Conservation (phyloP, 1,140 invertebrate genomes). For the Zaprionus inermis region DNA sequence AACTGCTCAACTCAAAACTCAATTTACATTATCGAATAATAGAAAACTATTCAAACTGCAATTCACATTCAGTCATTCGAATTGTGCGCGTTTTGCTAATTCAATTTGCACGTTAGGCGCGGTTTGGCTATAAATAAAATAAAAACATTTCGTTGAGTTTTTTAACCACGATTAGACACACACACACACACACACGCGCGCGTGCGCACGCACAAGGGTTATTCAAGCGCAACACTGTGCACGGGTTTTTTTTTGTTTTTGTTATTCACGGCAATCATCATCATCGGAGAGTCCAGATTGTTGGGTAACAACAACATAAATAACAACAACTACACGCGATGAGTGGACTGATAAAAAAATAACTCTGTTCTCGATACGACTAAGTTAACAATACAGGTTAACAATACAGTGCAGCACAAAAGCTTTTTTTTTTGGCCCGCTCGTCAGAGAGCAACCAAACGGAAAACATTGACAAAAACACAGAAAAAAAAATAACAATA, state of each 20-base stretch:
- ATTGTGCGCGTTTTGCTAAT: constrained; percentile 17
- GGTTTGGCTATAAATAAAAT: constrained; percentile 9
- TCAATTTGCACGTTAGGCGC: constrained; percentile 27
- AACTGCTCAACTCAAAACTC: not conserved
- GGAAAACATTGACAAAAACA: constrained; percentile 36
- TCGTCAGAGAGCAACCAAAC: constrained; percentile 34
- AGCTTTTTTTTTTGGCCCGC: constrained; percentile 58
- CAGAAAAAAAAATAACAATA: constrained; percentile 20
- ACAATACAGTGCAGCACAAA: constrained; percentile 44
- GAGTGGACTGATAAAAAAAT: constrained; percentile 42
- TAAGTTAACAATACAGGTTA: too few species aligned
- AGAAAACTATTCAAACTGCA: constrained; percentile 10
- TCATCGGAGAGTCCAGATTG: not conserved
- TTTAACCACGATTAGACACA: constrained; percentile 43
- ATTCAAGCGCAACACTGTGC: constrained; percentile 61
- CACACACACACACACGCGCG: not conserved
- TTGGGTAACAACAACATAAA: constrained; percentile 30
- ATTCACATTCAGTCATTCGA: constrained; percentile 1
- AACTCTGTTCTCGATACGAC: constrained; percentile 53
- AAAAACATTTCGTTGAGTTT: not conserved
- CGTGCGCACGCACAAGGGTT: constrained; percentile 24
- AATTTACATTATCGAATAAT: not conserved
- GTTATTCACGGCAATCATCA: constrained; percentile 23
- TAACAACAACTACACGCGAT: constrained; percentile 31
- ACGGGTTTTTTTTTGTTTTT: constrained; percentile 25